These are phyloP conservation scores for Narcine bancroftii DNA, from an alignment of 2,113 vertebrate genomes.

Conservation along the genomic window DNA sequence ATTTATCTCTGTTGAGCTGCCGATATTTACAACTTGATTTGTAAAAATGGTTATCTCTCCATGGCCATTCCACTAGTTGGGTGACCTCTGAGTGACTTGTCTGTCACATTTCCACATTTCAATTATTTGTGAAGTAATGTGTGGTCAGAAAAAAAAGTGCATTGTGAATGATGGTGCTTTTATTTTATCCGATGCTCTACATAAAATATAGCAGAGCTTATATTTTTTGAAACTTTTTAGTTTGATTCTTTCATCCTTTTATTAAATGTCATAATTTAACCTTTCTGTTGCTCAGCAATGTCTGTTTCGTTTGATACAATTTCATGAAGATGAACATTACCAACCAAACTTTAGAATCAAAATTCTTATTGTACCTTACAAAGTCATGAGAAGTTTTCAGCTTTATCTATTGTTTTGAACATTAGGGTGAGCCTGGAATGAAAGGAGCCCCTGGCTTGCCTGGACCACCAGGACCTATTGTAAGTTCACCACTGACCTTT, in stretches of 20 bases:
- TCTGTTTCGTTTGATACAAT: not conserved
- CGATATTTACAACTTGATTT: too few relatives aligned
- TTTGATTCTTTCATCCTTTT: not conserved
- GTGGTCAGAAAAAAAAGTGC: not conserved
- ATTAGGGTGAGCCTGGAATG: conserved; percentile 56
- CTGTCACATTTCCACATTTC: not conserved
- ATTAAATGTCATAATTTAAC: not conserved
- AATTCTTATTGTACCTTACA: not conserved
- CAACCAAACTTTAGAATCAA: not conserved
- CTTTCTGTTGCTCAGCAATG: not conserved
- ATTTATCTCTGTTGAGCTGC: not conserved
- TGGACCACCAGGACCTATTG: conserved; percentile 56
- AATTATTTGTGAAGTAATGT: not conserved
- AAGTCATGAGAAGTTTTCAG: not conserved
- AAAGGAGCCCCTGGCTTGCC: conserved; percentile 50
- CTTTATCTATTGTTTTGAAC: not conserved
- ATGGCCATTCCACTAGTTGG: not conserved
- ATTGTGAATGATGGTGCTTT: not conserved
- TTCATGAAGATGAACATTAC: too few relatives aligned
- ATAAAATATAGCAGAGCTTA: not conserved
- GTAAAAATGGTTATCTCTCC: not conserved
- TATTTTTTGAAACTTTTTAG: not conserved
- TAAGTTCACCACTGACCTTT: conserved; percentile 43
- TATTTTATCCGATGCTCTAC: not conserved
- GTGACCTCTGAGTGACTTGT: not conserved